Base-by-base conservation (phyloP, 2,113 vertebrate species). In the Seriola rivoliana region DNA sequence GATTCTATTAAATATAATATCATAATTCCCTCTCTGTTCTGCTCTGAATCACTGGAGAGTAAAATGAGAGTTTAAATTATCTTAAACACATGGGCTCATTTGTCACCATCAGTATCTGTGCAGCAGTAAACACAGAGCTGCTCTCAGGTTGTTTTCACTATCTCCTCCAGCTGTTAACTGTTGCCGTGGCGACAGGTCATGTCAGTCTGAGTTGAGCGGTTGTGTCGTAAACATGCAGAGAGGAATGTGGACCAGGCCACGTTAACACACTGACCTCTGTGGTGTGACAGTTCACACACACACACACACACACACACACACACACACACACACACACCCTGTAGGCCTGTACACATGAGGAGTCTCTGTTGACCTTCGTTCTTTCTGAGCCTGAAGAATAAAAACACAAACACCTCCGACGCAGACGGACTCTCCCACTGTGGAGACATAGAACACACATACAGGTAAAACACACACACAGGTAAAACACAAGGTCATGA, bases 181-280 rank as follows among this genome's bases (percentile, higher is more conserved):
- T 62, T 65, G 54, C 65, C 36, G 21, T 8, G n/a, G 69, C 21
- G 44, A 84, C n/a, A 5, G 29, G 54, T 0, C 2, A 3, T 65
- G 54, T 57, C n/a, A 57, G 42, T 44, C 55, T 10, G 48, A 25
- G 40, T 7, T 10, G 8, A 10, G 40, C 40, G 34, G 34, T 9
- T 4, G 14, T 3, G 10, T 12, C 17, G 32, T 59, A 46, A 80
- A 54, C 40, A 65, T 42, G 60, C 34, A 32, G 71, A 59, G 21
- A 86, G 46, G 80, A 77, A 85, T 82, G 85, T 81, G 60, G 66
- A 50, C 44, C 14, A 1, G 38, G 68, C 63, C 10, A 8, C 10
- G 67, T 10, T 58, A 76, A 74, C 44, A 60, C 69, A 71, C 25
- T 66, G 83, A 85, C 83, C 76, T 77, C n/a, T 71, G 69, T 23